Percentiles rank a stretch among this genome's conserved stretches.
Conservation (phyloP, 2,888 invertebrate genomes). For the Tineola bisselliella region DNA sequence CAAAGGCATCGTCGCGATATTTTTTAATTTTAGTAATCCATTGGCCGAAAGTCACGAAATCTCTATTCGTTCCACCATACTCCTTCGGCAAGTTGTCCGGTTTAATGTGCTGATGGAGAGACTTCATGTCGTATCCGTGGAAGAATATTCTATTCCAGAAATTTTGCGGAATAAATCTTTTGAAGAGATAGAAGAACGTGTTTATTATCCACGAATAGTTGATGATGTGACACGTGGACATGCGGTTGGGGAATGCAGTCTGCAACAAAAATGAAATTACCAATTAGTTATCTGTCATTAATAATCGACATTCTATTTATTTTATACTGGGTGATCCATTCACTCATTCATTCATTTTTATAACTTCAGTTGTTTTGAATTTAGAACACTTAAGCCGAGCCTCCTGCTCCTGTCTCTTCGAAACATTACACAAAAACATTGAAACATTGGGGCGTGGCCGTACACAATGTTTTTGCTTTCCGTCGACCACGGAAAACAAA, state of each 20-base stretch:
- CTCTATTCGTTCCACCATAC: constrained; percentile 65
- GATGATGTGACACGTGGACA: constrained; percentile 75
- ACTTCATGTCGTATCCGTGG: constrained; percentile 48
- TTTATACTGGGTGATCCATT: too few relatives aligned
- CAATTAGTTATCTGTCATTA: too few relatives aligned
- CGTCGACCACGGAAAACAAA: too few relatives aligned
- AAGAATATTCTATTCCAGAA: constrained; percentile 64
- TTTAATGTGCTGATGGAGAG: constrained; percentile 42
- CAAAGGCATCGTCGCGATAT: constrained; percentile 57
- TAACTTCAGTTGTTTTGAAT: too few relatives aligned
- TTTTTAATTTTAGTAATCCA: constrained; percentile 66
- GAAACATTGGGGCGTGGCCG: too few relatives aligned
- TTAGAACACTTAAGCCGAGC: too few relatives aligned
- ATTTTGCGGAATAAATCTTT: constrained; percentile 73
- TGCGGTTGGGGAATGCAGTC: constrained; percentile 74
- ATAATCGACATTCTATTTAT: too few relatives aligned
- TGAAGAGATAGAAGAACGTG: constrained; percentile 78
- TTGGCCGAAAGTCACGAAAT: constrained; percentile 61
- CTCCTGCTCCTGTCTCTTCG: too few relatives aligned
- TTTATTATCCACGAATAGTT: constrained; percentile 85
- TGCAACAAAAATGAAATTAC: constrained; percentile 24
- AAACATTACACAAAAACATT: too few relatives aligned
- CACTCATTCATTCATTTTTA: too few relatives aligned
- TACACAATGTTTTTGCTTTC: too few relatives aligned
- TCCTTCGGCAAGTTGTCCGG: constrained; percentile 36